Percentiles rank a stretch among this genome's conserved stretches.
These are phyloP conservation scores for Drosophila chauvacae DNA, from an alignment of 1,140 invertebrate species.

Conservation along the genomic window DNA sequence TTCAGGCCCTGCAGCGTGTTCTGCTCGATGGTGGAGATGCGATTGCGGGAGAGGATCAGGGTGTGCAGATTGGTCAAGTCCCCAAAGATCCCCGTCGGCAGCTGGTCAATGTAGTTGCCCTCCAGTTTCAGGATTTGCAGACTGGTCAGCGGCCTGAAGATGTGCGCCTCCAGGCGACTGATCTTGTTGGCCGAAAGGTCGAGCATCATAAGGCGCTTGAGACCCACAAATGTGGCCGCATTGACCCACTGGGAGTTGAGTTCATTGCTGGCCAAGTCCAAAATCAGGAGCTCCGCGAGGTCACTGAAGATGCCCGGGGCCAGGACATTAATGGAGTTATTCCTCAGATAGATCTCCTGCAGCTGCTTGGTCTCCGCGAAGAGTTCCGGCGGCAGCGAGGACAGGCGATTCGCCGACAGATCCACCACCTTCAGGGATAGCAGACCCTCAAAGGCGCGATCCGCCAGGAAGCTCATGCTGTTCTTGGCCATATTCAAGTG, in stretches of 20 bases:
- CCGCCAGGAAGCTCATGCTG: conserved; percentile 90
- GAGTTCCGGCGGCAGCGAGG: conserved; percentile 92
- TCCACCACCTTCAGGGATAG: conserved; percentile 90
- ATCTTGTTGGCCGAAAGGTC: conserved; percentile 93
- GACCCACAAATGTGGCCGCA: conserved; percentile 92
- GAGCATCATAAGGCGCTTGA: conserved; percentile 91
- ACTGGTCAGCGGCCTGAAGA: conserved; percentile 92
- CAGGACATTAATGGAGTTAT: conserved; percentile 94
- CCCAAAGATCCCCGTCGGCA: conserved; percentile 93
- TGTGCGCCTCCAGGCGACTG: conserved; percentile 90
- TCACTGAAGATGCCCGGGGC: conserved; percentile 94
- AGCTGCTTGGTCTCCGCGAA: conserved; percentile 92
- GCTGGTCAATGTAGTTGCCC: conserved; percentile 92
- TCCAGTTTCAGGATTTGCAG: conserved; percentile 93
- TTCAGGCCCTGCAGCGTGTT: conserved; percentile 91
- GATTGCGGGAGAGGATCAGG: conserved; percentile 94
- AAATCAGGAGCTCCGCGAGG: conserved; percentile 90
- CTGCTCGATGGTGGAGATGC: conserved; percentile 90
- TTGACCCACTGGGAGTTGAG: conserved; percentile 95
- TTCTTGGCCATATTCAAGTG: conserved; percentile 89
- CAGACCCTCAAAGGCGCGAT: conserved; percentile 92
- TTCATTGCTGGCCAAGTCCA: conserved; percentile 94
- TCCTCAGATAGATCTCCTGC: conserved; percentile 92
- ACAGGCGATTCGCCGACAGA: conserved; percentile 92
- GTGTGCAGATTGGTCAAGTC: conserved; percentile 93